Conservation (phyloP, 2,888 invertebrate species). For the Aplocera efformata region DNA sequence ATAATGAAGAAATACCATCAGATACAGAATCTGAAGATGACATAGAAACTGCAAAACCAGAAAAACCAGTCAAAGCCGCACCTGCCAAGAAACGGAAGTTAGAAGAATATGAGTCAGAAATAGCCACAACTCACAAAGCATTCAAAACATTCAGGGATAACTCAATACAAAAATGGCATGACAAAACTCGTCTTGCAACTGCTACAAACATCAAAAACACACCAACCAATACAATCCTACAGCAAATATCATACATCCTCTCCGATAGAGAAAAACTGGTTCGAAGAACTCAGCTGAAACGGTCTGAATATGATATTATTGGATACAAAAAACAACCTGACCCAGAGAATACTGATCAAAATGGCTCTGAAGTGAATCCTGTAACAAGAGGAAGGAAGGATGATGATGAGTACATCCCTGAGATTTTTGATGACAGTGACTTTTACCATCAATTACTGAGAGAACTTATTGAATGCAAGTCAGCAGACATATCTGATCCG, state of each 20-base stretch:
- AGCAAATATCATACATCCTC: slow-evolving; percentile 92
- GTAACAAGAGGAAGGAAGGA: slow-evolving; percentile 53
- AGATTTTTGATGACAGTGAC: slow-evolving; percentile 98
- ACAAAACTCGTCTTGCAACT: slow-evolving; percentile 89
- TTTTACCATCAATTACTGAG: slow-evolving; percentile 96
- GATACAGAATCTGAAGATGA: slow-evolving; percentile 77
- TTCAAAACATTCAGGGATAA: slow-evolving; percentile 87
- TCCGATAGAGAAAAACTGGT: slow-evolving; percentile 88
- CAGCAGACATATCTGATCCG: slow-evolving; percentile 90
- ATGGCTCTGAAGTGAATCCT: slow-evolving; percentile 38
- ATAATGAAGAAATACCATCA: slow-evolving; percentile 84
- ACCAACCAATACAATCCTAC: slow-evolving; percentile 83
- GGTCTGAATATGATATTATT: slow-evolving; percentile 86
- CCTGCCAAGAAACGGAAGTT: slow-evolving; percentile 72
- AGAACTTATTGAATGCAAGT: slow-evolving; percentile 95
- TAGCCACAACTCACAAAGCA: slow-evolving; percentile 78
- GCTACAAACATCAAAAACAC: slow-evolving; percentile 82
- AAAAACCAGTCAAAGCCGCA: slow-evolving; percentile 26
- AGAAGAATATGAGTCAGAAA: slow-evolving; percentile 78
- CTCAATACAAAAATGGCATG: slow-evolving; percentile 96
- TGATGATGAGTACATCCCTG: slow-evolving; percentile 83
- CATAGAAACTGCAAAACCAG: slow-evolving; percentile 33
- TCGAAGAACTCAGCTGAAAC: slow-evolving; percentile 88
- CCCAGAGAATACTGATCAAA: slow-evolving; percentile 35
- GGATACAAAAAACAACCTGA: slow-evolving; percentile 71